Percentiles rank a stretch among this genome's conserved stretches.
These are phyloP conservation scores for Platichthys flesus DNA, from an alignment of 2,113 vertebrate genomes.

Conservation along the genomic window DNA sequence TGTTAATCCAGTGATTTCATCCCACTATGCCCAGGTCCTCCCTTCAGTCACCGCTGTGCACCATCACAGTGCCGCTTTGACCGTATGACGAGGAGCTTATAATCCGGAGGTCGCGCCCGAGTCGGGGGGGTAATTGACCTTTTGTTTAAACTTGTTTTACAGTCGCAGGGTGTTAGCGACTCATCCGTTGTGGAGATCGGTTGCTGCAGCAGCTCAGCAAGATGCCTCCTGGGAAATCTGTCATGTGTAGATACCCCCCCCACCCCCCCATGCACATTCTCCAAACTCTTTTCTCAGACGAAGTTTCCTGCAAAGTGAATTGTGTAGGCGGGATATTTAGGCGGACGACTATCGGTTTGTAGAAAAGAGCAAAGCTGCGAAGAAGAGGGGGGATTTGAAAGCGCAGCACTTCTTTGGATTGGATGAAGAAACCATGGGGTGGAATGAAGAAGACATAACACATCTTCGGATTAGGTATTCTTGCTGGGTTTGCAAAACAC, in stretches of 20 bases:
- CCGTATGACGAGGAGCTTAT: conserved; percentile 13
- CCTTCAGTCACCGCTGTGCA: conserved; percentile 41
- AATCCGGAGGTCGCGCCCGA: conserved; percentile 28
- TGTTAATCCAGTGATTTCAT: conserved; percentile 72
- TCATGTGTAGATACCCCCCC: conserved; percentile 12
- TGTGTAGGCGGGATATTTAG: conserved; percentile 59
- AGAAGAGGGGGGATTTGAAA: conserved; percentile 71
- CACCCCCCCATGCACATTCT: background rate
- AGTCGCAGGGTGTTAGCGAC: background rate
- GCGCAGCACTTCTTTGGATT: conserved; percentile 70
- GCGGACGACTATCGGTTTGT: conserved; percentile 51
- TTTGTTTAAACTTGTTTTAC: background rate
- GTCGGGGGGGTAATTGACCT: conserved; percentile 1
- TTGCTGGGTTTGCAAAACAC: conserved; percentile 69
- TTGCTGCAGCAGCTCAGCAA: background rate
- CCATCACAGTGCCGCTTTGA: conserved; percentile 26
- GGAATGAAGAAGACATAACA: conserved; percentile 32
- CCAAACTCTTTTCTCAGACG: conserved; percentile 50
- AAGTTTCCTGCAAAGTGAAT: conserved; percentile 46
- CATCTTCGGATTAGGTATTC: conserved; percentile 66
- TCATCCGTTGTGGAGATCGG: background rate
- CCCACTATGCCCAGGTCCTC: conserved; percentile 55
- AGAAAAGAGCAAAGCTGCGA: conserved; percentile 42
- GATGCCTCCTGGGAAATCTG: conserved; percentile 28
- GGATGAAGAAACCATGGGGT: conserved; percentile 57